Percentiles rank a stretch among this genome's conserved stretches.
Evolutionary conservation across 2,888 invertebrate genomes (phyloP).

Genomic region (Chesias legatella): DNA sequence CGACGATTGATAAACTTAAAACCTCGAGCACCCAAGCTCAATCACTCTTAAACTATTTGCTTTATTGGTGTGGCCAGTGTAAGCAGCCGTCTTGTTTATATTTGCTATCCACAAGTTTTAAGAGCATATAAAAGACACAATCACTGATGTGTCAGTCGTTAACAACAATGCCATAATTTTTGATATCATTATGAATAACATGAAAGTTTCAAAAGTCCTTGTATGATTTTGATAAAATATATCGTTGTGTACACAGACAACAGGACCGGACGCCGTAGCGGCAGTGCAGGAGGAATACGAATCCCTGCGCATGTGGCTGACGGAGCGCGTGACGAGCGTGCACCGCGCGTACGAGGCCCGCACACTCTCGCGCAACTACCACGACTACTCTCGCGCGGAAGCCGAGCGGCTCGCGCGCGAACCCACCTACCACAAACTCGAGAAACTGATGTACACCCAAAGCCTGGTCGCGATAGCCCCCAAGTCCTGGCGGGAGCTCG

Average conservation of each 20-base stretch:
- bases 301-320: constrained; percentile 89
- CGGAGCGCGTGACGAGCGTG: constrained; percentile 87
- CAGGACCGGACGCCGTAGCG: constrained; percentile 86
- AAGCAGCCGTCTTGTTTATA: no score
- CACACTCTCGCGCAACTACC: constrained; percentile 87
- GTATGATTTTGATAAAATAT: constrained; percentile 3
- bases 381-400: constrained; percentile 89
- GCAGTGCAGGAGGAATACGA: constrained; percentile 91
- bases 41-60: no score
- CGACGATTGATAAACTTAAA: no score
- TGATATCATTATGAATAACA: no score
- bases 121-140: no score
- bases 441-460: constrained; percentile 89
- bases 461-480: constrained; percentile 90
- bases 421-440: constrained; percentile 87
- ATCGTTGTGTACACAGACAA: constrained; percentile 66
- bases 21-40: no score
- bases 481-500: constrained; percentile 92
- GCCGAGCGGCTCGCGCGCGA: constrained; percentile 87
- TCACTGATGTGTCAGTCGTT: no score
- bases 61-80: no score
- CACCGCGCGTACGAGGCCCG: constrained; percentile 88
- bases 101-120: no score
- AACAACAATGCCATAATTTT: no score
- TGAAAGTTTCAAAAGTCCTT: no score